phyloP scores from a whole-genome alignment of 2,797 vertebrate genomes.

The Toxotes lorentzi region DNA sequence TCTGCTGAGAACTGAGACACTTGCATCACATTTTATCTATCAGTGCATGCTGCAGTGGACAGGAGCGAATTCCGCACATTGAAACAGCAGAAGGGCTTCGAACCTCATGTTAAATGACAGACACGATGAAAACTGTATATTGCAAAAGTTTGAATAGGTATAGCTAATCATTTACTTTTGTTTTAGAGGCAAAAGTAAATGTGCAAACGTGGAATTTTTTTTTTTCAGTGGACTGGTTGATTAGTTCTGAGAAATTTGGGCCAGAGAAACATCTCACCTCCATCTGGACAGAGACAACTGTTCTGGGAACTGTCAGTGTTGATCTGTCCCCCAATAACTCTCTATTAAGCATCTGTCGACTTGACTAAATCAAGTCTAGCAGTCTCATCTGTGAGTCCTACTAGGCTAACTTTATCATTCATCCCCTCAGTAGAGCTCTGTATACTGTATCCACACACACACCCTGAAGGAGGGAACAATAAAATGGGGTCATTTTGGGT shows the following conservation, averaged over 20 bases:
- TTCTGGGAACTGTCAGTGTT: conserved; percentile 52
- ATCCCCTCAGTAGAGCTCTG: background rate
- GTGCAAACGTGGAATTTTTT: background rate
- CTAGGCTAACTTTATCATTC: conserved; percentile 1
- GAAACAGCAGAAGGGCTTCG: background rate
- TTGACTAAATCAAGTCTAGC: conserved; percentile 40
- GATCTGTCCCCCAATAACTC: conserved; percentile 62
- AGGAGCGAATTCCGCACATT: background rate
- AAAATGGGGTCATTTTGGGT: background rate
- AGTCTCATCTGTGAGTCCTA: conserved; percentile 41
- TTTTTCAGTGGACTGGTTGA: conserved; percentile 6
- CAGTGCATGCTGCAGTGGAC: background rate
- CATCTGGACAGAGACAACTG: conserved; percentile 42
- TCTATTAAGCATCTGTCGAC: conserved; percentile 43
- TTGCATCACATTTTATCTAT: too few species aligned
- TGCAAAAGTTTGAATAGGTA: background rate
- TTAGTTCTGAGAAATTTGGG: background rate
- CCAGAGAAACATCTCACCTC: conserved; percentile 25
- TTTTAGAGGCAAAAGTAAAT: background rate
- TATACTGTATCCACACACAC: too few species aligned
- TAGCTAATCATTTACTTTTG: background rate
- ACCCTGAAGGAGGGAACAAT: background rate
- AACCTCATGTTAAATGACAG: conserved; percentile 23
- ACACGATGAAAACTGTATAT: background rate
- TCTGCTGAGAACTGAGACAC: conserved; percentile 31